These are phyloP conservation scores for Cerastis rubricosa DNA, from an alignment of 2,888 invertebrate genomes.

Conservation along the genomic window DNA sequence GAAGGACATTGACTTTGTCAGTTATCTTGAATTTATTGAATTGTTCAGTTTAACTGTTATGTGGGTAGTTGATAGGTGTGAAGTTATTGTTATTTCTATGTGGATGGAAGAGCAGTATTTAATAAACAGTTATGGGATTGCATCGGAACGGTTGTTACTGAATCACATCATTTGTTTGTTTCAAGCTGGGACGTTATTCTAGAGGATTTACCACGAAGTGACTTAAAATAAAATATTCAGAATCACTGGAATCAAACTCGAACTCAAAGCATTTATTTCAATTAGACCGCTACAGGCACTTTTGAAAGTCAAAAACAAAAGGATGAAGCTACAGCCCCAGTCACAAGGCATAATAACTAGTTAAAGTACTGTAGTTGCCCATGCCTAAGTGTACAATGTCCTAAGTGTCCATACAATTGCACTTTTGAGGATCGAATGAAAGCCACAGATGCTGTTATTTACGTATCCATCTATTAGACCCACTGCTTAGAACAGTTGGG, in stretches of 20 bases:
- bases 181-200: neutral
- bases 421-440: neutral
- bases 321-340: too few relatives aligned
- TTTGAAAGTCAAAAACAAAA: too few relatives aligned
- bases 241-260: neutral
- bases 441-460: neutral
- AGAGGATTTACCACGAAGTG: neutral
- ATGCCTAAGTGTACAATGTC: neutral
- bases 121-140: neutral
- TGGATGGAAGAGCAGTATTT: neutral
- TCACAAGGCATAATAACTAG: too few relatives aligned
- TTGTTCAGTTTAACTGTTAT: slow-evolving; percentile 38
- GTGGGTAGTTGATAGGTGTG: slow-evolving; percentile 20
- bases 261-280: too few relatives aligned
- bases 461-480: neutral
- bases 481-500: neutral
- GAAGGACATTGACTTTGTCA: slow-evolving; percentile 41
- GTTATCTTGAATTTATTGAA: slow-evolving; percentile 47
- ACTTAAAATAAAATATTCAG: neutral
- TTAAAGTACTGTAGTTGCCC: too few relatives aligned
- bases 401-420: neutral
- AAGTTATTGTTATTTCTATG: slow-evolving; percentile 23
- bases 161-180: neutral
- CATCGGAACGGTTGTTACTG: neutral
- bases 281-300: too few relatives aligned